Conservation (phyloP, 2,888 invertebrate species). For the Microctonus aethiopoides region DNA sequence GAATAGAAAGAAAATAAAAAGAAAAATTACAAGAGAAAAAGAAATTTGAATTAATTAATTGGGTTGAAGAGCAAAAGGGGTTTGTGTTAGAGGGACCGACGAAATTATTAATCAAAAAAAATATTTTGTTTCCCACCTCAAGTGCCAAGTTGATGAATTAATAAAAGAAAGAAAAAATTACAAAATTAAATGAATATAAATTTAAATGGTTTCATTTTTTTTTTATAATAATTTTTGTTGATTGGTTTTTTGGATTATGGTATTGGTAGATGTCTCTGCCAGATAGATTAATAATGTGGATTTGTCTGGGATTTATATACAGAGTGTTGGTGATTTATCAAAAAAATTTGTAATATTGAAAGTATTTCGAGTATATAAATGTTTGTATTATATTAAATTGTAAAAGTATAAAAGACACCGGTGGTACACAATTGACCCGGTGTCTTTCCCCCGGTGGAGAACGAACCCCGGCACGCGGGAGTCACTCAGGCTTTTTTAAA, state of each 20-base stretch:
- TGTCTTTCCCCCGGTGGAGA: slow-evolving; percentile 1
- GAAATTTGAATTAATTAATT: neutral
- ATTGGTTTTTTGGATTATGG: neutral
- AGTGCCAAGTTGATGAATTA: slow-evolving; percentile 12
- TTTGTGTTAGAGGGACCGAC: neutral
- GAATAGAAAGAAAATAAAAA: neutral
- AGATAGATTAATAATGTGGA: neutral
- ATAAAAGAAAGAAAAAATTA: neutral
- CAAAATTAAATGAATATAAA: slow-evolving; percentile 1
- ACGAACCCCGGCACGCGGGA: slow-evolving; percentile 8
- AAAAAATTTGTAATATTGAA: neutral
- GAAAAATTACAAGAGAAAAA: neutral
- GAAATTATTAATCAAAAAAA: neutral
- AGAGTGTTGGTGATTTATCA: slow-evolving; percentile 9
- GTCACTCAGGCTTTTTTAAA: slow-evolving; percentile 54
- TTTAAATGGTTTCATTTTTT: neutral
- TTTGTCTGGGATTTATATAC: neutral
- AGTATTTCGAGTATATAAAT: neutral
- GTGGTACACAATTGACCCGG: neutral
- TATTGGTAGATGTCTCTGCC: neutral
- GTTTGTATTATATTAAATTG: neutral
- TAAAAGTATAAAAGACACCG: neutral
- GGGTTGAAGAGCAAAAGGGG: neutral
- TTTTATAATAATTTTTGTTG: neutral
- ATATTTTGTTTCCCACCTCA: slow-evolving; percentile 8